phyloP scores from a whole-genome alignment of 1,140 invertebrate species.

The Mactra quadrangularis region DNA sequence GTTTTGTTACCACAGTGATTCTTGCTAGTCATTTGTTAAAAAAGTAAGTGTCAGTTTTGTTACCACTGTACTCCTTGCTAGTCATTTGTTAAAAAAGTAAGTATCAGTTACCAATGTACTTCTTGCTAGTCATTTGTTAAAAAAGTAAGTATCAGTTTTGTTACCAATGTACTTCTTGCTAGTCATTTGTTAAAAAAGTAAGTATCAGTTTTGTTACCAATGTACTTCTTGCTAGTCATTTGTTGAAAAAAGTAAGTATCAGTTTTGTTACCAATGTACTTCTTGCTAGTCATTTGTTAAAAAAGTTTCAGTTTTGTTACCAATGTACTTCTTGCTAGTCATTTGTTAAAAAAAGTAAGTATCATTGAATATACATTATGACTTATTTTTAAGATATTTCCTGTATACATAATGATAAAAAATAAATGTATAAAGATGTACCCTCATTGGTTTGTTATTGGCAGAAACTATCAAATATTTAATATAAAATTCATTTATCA shows the following conservation, averaged over 20 bases:
- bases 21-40: constrained; percentile 66
- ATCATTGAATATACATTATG: background rate
- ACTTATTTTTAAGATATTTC: too few relatives aligned
- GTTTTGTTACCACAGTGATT: too few relatives aligned
- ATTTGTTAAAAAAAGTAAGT: constrained; percentile 61
- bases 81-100: constrained; percentile 63
- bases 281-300: constrained; percentile 62
- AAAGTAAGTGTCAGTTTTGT: constrained; percentile 33
- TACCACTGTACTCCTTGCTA: too few relatives aligned
- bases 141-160: constrained; percentile 49
- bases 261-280: constrained; percentile 59
- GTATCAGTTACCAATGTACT: too few relatives aligned
- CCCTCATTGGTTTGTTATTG: too few relatives aligned
- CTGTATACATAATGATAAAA: background rate
- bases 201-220: constrained; percentile 47
- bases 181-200: constrained; percentile 61
- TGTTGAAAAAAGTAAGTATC: constrained; percentile 39
- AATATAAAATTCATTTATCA: too few relatives aligned
- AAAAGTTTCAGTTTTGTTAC: constrained; percentile 6
- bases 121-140: constrained; percentile 66
- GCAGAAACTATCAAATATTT: too few relatives aligned
- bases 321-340: too few relatives aligned
- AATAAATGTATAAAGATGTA: too few relatives aligned
- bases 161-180: constrained; percentile 58
- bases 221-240: constrained; percentile 65